Conservation (phyloP, 1,140 invertebrate genomes). For the Gryllus bimaculatus region DNA sequence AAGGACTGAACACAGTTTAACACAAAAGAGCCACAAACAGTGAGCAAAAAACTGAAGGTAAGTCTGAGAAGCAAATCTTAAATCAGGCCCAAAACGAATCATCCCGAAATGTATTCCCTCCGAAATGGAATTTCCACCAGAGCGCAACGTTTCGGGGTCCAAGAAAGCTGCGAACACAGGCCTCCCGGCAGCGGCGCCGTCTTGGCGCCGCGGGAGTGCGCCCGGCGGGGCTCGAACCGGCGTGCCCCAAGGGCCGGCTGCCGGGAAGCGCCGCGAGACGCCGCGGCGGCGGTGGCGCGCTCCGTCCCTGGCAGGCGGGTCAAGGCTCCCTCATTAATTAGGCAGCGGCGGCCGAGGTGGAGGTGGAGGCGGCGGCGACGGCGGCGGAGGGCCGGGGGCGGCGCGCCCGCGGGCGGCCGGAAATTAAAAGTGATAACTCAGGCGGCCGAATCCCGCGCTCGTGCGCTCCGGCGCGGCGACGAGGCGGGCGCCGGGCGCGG, state of each 20-base stretch:
- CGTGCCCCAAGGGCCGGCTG: too few relatives aligned
- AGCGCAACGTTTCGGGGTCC: not conserved
- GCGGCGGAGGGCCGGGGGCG: too few relatives aligned
- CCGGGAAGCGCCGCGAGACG: not conserved
- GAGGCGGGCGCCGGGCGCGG: not conserved
- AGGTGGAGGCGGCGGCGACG: too few relatives aligned
- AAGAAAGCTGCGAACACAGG: not conserved
- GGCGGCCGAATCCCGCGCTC: not conserved
- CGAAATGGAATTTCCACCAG: not conserved
- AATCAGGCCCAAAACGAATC: not conserved
- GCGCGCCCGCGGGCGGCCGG: too few relatives aligned
- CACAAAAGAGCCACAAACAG: too few relatives aligned
- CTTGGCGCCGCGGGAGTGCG: not conserved
- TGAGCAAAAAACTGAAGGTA: too few relatives aligned
- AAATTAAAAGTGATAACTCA: conserved; percentile 6
- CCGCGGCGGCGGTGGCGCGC: not conserved
- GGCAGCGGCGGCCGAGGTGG: not conserved
- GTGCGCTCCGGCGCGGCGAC: not conserved
- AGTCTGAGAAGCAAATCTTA: too few relatives aligned
- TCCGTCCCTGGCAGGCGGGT: not conserved
- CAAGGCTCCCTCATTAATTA: conserved; percentile 1
- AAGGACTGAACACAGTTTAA: too few relatives aligned
- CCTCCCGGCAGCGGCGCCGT: too few relatives aligned
- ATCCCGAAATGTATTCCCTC: not conserved
- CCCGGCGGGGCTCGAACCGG: not conserved